Evolutionary conservation across 2,888 invertebrate species (phyloP), one percentile per base, ranked within the genome.

Genomic region (Bombylius discolor): DNA sequence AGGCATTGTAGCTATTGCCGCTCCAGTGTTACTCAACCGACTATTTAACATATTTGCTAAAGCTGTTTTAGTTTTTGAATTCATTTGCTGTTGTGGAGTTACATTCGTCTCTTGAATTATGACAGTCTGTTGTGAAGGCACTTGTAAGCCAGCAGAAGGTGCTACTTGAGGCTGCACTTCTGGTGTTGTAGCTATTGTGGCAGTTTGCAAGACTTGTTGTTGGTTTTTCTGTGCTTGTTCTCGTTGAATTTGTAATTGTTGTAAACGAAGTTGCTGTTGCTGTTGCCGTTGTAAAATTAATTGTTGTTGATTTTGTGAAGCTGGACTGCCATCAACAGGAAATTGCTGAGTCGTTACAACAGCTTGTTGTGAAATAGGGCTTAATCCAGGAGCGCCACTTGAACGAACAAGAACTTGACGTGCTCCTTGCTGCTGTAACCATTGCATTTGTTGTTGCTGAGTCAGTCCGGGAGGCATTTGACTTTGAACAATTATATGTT

Each of bases 31-130:
- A 66, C 85, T 83, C 56, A 88, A 72, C 51, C 93, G 80, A 66
- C 84, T 93, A 66, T 87, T 93, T 59, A 96, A 77, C 89, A 96
- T 90, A 71, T 95, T 93, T 14, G 95, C 95, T 56, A 97, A 77
- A 0, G 96, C 96, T 0, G 95, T 95, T 77, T 96, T 97, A 5
- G 94, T 92, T 75, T 92, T 92, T 1, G 88, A 83, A 66, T 89
- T 89, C 53, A 92, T 91, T 84, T 84, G 70, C 56, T 72, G 72
- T 55, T 81, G 81, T 11, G 47, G 39, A 8, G 56, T 36, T 39
- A 39, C 46, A 47, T 42, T 54, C 34, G 46, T 54, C 7, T 59
- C 59, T n/a, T 59, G 59, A 4, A 59, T 59, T 49, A 56, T 52
- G 11, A 58, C 57, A n/a, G 55, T 47, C 39, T 56, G 13, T 44